These are phyloP conservation scores for Trichacis sp. DNA, from an alignment of 2,888 invertebrate species.

Conservation along the genomic window DNA sequence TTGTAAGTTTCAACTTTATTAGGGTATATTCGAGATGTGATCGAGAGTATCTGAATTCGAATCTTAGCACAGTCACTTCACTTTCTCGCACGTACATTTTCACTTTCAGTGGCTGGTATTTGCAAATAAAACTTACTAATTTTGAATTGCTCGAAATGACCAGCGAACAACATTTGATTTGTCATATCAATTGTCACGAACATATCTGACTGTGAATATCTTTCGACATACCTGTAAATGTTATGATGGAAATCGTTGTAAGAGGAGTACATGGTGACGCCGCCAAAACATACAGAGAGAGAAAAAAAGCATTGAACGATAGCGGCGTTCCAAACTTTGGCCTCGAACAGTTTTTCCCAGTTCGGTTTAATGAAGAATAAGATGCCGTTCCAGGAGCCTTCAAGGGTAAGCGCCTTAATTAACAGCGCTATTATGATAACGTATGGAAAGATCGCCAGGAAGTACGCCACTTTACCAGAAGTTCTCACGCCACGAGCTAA, in stretches of 20 bases:
- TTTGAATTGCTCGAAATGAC: no score
- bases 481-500: conserved; percentile 73
- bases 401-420: conserved; percentile 74
- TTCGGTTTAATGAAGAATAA: conserved; percentile 76
- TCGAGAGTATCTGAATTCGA: no score
- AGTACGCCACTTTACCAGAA: conserved; percentile 78
- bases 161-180: no score
- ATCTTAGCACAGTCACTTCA: no score
- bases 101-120: no score
- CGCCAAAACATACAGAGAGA: conserved; percentile 75
- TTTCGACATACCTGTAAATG: conserved; percentile 70
- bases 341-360: conserved; percentile 75
- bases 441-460: conserved; percentile 79
- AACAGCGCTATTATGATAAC: conserved; percentile 74
- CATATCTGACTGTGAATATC: no score
- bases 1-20: no score
- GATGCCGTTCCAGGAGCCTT: conserved; percentile 76
- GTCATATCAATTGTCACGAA: no score
- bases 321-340: conserved; percentile 76
- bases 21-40: no score
- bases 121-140: no score
- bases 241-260: conserved; percentile 75
- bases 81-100: no score
- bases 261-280: conserved; percentile 75
- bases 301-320: conserved; percentile 77